Evolutionary conservation across 1,140 invertebrate genomes (phyloP).

Genomic region (Papilio helenus): DNA sequence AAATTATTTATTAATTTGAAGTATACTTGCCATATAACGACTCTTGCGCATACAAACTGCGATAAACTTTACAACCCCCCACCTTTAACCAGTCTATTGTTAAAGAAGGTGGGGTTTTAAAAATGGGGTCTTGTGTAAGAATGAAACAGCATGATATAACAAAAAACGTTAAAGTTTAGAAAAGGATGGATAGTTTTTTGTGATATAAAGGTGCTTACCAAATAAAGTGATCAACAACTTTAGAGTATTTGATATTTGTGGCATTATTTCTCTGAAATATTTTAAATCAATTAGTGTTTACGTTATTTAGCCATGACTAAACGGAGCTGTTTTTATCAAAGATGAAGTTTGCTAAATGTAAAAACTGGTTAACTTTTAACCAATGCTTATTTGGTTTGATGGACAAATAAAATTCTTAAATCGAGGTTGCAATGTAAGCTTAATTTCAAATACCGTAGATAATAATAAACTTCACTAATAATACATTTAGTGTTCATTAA

Average conservation of each 20-base stretch:
- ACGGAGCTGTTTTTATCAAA: not conserved
- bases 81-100: conserved; percentile 1
- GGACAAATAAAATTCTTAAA: not conserved
- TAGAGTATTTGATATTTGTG: not conserved
- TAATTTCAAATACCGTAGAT: not conserved
- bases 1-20: not conserved
- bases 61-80: conserved; percentile 5
- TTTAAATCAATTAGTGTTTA: not conserved
- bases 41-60: conserved; percentile 29
- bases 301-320: not conserved
- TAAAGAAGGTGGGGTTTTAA: conserved; percentile 20
- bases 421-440: not conserved
- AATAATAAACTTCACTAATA: no score
- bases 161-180: conserved; percentile 36
- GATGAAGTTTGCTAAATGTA: not conserved
- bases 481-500: no score
- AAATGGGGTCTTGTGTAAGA: conserved; percentile 19
- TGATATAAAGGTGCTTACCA: conserved; percentile 23
- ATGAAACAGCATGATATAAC: conserved; percentile 9
- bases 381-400: not conserved
- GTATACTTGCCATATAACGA: conserved; percentile 14
- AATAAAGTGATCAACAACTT: not conserved
- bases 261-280: not conserved
- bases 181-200: conserved; percentile 31
- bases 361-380: not conserved